Evolutionary conservation across 2,797 vertebrate species (phyloP).

Genomic region (Anableps anableps): DNA sequence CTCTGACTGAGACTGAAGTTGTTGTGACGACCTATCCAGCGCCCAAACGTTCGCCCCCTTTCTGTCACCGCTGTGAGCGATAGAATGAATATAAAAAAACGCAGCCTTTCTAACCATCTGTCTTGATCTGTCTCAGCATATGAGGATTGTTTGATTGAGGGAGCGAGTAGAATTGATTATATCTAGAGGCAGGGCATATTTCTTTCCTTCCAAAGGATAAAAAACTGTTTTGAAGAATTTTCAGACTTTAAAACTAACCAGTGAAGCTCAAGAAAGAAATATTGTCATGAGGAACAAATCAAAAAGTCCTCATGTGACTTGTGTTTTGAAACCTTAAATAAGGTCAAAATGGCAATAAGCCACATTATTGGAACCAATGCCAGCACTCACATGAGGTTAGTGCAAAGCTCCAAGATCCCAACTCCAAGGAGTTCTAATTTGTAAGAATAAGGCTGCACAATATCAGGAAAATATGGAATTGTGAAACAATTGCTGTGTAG

Average conservation of each 20-base stretch:
- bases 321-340: constrained; percentile 13
- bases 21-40: constrained; percentile 30
- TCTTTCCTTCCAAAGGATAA: background rate
- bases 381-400: background rate
- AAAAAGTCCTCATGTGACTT: background rate
- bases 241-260: background rate
- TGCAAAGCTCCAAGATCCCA: background rate
- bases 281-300: background rate
- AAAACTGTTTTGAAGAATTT: background rate
- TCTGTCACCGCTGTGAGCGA: constrained; percentile 57
- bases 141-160: constrained; percentile 60
- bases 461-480: background rate
- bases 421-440: background rate
- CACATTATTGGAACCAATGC: background rate
- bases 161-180: constrained; percentile 33
- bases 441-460: background rate
- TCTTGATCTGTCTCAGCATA: constrained; percentile 55
- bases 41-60: constrained; percentile 40
- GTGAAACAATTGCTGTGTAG: background rate
- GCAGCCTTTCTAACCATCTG: constrained; percentile 62
- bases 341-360: background rate
- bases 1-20: constrained; percentile 51
- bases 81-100: constrained; percentile 62
- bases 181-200: constrained; percentile 16
- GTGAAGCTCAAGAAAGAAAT: background rate